These are phyloP conservation scores for Microctonus brassicae DNA, from an alignment of 2,888 invertebrate species.

Conservation along the genomic window DNA sequence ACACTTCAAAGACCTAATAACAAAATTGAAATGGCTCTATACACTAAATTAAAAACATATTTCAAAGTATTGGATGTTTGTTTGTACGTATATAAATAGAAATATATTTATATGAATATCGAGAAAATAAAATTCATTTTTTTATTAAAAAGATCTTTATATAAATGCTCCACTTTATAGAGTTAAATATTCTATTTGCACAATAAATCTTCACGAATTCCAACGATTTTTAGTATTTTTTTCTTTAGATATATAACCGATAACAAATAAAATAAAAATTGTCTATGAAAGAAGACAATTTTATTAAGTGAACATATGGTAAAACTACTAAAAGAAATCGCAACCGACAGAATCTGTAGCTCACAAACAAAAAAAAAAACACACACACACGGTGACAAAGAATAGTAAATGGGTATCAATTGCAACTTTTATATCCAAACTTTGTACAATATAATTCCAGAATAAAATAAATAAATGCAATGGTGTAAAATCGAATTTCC, in stretches of 20 bases:
- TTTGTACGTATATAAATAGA: too few species aligned
- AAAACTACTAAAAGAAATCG: background rate
- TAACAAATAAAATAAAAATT: conserved; percentile 21
- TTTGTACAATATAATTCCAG: background rate
- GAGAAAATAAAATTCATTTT: background rate
- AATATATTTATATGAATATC: too few species aligned
- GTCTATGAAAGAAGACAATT: background rate
- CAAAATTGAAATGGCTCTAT: too few species aligned
- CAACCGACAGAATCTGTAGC: too few species aligned
- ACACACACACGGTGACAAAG: background rate
- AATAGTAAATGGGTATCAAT: background rate
- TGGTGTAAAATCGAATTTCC: background rate
- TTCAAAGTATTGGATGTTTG: too few species aligned
- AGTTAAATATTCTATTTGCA: background rate
- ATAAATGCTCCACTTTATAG: background rate
- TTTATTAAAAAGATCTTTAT: background rate
- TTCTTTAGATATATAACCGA: background rate
- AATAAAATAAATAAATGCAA: background rate
- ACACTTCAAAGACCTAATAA: too few species aligned
- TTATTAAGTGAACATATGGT: background rate
- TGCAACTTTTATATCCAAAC: background rate
- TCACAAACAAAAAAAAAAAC: background rate
- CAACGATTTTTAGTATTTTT: background rate
- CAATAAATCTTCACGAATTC: background rate
- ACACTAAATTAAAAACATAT: too few species aligned